Evolutionary conservation across 92 coral and sea anemone genomes (phyloP), one percentile per base, ranked within the genome.

Genomic region (Phenganax subtilis): DNA sequence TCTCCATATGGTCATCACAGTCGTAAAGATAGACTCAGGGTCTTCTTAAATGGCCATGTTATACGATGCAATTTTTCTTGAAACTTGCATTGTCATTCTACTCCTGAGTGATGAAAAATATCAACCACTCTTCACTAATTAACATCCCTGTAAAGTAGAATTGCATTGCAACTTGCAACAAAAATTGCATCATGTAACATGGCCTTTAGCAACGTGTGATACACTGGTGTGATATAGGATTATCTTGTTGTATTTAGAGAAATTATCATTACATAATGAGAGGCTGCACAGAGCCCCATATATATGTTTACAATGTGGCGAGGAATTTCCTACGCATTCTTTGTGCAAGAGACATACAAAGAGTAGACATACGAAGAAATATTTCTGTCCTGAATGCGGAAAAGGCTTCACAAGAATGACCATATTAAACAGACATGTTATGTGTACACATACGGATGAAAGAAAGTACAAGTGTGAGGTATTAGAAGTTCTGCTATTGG

Each of bases 391-490:
- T n/a, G 74, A 79, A 20, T 79, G 83, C 20, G 83, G 83, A 0
- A 31, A 20, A 53, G 75, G 74, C 25, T 79, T 79, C 20, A 7
- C 74, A 10, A 62, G 83, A 62, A 63, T 62, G 83, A 47, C 51
- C 14, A 11, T 31, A 8, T 64, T 79, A 25, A 79, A n/a, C 57
- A 79, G 57, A 5, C 83, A 79, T 60, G 69, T 64, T 6, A 44
- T 28, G 30, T 62, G 65, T 28, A 79, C 74, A 1, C 83, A 79
- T 52, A 63, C 60, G 9, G 74, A 79, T n/a, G 74, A 63, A 51
- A 79, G 68, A 68, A 79, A 79, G 51, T 79, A 44, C 17, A 10
- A 79, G 62, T 79, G 83, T 51, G 83, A 79, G 74, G 83, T 79
- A 62, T 27, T 14, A 20, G 67, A 12, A 28, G 11, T 25, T 28